Evolutionary conservation across 2,797 vertebrate genomes (phyloP), one percentile per base, ranked within the genome.

Genomic region (Chelidonichthys spinosus): DNA sequence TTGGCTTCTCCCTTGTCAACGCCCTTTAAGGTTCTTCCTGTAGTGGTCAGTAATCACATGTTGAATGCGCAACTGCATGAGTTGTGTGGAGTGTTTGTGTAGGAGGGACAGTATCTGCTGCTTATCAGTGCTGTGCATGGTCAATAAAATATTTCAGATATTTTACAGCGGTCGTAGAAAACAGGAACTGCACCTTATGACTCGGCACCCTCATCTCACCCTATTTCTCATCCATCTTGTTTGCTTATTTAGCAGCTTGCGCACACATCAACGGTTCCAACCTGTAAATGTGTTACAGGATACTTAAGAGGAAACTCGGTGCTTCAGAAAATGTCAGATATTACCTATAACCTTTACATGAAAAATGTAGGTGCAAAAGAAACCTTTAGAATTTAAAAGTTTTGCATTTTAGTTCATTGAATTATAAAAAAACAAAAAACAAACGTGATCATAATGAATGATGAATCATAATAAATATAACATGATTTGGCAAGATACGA

Each of bases 61-160:
- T 5, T 32, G 1, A 61, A 42, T 50, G 47, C 4, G 1, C 7
- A 55, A 6, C 32, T 62, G 37, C 4, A 13, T 15, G 3, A 10
- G 13, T 36, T 46, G 7, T 33, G 42, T 56, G 15, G 14, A 13
- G 4, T 53, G 33, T 63, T 43, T 69, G n/a, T 18, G 7, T 32
- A 3, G 1, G 11, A 2, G 18, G 43, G 5, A 2, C 0, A 13
- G 33, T 58, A 8, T 49, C 13, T 7, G 8, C 39, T 59, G 5
- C 55, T 85, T 82, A 83, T 87, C 82, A 69, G 70, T 62, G 70
- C 42, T 67, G 10, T 58, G 49, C 17, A 54, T 2, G 33, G 78
- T 49, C 40, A 42, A 40, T 60, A 46, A 67, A 72, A 5, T 4
- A 5, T 36, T 33, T 44, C 0, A 7, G 1, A 42, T 58, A 3